Evolutionary conservation across 2,113 vertebrate species (phyloP), one percentile per base, ranked within the genome.

Genomic region (Entosphenus tridentatus): DNA sequence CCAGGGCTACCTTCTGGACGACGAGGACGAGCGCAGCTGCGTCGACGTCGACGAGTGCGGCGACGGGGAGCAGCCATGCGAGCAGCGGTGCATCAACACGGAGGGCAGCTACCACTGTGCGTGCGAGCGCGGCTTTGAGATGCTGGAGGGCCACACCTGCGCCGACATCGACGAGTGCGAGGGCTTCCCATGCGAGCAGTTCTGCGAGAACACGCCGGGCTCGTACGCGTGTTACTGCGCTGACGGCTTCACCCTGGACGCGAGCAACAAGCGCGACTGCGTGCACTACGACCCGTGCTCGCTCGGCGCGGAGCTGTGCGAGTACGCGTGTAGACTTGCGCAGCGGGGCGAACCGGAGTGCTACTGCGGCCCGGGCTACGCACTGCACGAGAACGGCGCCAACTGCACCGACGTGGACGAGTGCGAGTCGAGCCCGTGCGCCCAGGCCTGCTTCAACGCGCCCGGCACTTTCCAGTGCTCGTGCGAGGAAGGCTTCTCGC

Each of bases 51-150:
- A 65, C 62, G 62, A 65, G 62, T 65, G 62, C 21, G 62, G n/a
- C 8, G n/a, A 65, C 1, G 62, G n/a, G 62, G 62, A 65, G 62
- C n/a, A 9, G 21, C 62, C 62, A 8, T 65, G 62, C 21, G n/a
- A n/a, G 62, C 62, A 65, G 62, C n/a, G n/a, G 62, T 65, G 62
- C 62, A 65, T 65, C 21, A 65, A 65, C 62, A 65, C 62, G n/a
- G 10, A 65, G 21, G 62, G 62, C n/a, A 65, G 62, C 21, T 65
- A 16, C 62, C 62, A 65, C 9, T 65, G 62, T 11, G 62, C n/a
- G 62, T 65, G 62, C 21, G 62, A n/a, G 21, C 62, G n/a, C 3
- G 62, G 62, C n/a, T 65, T 16, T 10, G 62, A 65, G 10, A 18
- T 16, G 62, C n/a, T 9, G 62, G 8, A 65, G 8, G 62, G 62